These are phyloP conservation scores for Periplaneta americana DNA, from an alignment of 1,140 invertebrate species.

Conservation along the genomic window DNA sequence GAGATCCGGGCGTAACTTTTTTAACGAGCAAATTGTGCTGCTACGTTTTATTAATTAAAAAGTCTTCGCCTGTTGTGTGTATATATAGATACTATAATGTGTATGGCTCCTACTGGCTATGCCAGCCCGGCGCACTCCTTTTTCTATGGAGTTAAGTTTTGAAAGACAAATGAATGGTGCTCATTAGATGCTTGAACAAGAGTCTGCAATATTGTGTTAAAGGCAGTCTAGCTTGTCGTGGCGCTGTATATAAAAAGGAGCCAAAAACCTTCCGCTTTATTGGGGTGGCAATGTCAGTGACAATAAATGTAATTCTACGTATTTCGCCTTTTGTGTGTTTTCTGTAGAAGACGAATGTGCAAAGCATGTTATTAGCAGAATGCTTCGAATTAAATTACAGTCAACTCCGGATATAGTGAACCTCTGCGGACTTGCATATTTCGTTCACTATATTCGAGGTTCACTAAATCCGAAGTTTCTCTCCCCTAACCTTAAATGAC, in stretches of 20 bases:
- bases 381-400: too few species aligned
- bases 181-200: conserved; percentile 16
- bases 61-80: conserved; percentile 9
- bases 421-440: too few species aligned
- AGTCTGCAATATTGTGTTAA: conserved; percentile 12
- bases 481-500: too few species aligned
- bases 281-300: too few species aligned
- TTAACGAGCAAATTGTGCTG: conserved; percentile 20
- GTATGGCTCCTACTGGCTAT: neutral
- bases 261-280: neutral
- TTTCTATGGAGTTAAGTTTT: conserved; percentile 12
- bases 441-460: too few species aligned
- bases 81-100: neutral
- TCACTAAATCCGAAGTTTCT: too few species aligned
- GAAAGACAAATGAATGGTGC: conserved; percentile 19
- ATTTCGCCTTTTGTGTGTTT: too few species aligned
- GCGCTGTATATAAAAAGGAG: neutral
- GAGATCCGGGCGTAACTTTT: conserved; percentile 4
- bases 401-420: too few species aligned
- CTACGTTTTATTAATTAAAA: conserved; percentile 20
- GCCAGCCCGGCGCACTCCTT: neutral
- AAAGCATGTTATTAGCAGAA: too few species aligned
- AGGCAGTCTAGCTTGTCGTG: neutral
- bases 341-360: too few species aligned
- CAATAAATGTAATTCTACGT: too few species aligned